phyloP scores from a whole-genome alignment of 2,113 vertebrate genomes.

The Oryzias javanicus region DNA sequence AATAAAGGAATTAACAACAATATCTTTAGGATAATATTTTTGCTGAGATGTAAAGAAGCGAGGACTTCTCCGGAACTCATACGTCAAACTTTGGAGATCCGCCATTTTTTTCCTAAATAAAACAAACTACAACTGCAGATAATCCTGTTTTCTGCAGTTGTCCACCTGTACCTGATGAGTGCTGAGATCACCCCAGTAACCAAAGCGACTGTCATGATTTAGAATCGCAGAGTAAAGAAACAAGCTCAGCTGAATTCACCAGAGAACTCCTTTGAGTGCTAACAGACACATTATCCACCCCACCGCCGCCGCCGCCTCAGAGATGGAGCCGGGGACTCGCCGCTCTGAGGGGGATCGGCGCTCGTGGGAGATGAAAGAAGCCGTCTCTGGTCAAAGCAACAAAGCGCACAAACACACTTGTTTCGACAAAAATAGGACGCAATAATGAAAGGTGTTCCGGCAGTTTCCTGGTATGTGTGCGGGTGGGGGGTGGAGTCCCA shows the following conservation, averaged over 20 bases:
- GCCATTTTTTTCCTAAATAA: no score
- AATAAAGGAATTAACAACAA: no score
- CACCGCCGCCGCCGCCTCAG: slow-evolving; percentile 8
- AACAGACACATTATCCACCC: slow-evolving; percentile 45
- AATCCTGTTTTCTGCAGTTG: no score
- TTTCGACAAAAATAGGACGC: slow-evolving; percentile 1
- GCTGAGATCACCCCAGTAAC: no score
- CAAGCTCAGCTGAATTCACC: slow-evolving; percentile 16
- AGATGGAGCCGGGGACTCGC: slow-evolving; percentile 32
- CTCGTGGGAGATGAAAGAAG: slow-evolving; percentile 48
- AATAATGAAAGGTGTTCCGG: slow-evolving; percentile 49
- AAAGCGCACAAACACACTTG: slow-evolving; percentile 21
- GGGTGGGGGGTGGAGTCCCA: slow-evolving; percentile 23
- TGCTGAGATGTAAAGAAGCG: no score
- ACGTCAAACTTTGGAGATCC: no score
- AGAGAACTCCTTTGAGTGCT: slow-evolving; percentile 30
- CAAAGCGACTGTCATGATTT: no score
- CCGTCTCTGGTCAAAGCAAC: slow-evolving; percentile 52
- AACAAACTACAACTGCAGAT: no score
- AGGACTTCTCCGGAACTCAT: no score
- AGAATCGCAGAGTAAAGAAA: not conserved
- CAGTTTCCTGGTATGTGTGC: slow-evolving; percentile 55
- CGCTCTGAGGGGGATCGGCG: slow-evolving; percentile 20
- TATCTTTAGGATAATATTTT: no score
- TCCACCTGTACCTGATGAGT: no score